Evolutionary conservation across 1,140 invertebrate species (phyloP), one percentile per base, ranked within the genome.

Genomic region (Neodiprion pinetum): DNA sequence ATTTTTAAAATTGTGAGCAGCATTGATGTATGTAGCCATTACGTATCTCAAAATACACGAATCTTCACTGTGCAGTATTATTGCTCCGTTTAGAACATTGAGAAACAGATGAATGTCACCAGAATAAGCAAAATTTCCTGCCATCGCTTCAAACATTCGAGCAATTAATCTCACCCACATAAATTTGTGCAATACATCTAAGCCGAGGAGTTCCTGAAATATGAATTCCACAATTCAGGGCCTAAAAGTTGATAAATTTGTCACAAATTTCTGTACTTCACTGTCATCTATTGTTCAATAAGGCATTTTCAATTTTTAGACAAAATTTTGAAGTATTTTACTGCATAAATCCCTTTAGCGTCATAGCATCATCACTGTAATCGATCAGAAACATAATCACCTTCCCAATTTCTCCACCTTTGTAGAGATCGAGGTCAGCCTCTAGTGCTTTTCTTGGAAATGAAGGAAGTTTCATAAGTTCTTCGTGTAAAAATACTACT

Each of bases 101-200:
- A 99, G 90, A 82, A 99, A 99, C 49, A 99, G 88, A 85, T 98
- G 97, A 69, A 99, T 96, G 85, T 99, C 98, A 61, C 96, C 95
- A 0, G 97, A 98, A 85, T 98, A 99, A 1, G 97, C 97, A 84
- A 99, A 99, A 83, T 99, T 99, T 14, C 96, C 96, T 5, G 97
- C 96, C 97, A 99, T 99, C 0, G 97, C 97, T 89, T 98, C 96
- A 85, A 99, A 99, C 97, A 99, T 98, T 69, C 97, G 92, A 0
- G 96, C 94, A 79, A 99, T 98, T 23, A 99, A 88, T 77, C 97
- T 94, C 1, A 98, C 96, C 98, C 98, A 99, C 92, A 97, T 97
- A 83, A 98, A 98, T 88, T 99, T 99, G 86, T 99, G 98, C 75
- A 99, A 90, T 0, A 98, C 96, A 87, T 99, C 98, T 75, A 99